phyloP scores from a whole-genome alignment of 2,113 vertebrate species.

The Illadopsis cleaveri region DNA sequence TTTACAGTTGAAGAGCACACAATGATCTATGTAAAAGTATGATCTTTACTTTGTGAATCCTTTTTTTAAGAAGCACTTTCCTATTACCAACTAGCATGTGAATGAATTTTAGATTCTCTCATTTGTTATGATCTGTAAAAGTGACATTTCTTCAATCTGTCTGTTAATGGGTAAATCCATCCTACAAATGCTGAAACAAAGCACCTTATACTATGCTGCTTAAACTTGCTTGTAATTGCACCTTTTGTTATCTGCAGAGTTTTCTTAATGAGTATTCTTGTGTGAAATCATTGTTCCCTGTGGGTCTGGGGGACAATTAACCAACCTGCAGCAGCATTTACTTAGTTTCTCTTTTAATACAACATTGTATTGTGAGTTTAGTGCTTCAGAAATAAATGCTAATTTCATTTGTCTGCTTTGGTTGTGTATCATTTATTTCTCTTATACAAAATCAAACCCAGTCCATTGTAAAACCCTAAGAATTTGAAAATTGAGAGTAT shows the following conservation, averaged over 20 bases:
- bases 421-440: background rate
- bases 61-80: slow-evolving; percentile 77
- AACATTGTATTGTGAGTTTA: slow-evolving; percentile 77
- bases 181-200: slow-evolving; percentile 74
- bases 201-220: slow-evolving; percentile 84
- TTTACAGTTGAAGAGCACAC: slow-evolving; percentile 73
- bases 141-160: slow-evolving; percentile 69
- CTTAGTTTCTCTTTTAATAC: slow-evolving; percentile 75
- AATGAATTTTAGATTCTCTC: slow-evolving; percentile 71
- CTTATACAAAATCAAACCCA: background rate
- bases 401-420: slow-evolving; percentile 71
- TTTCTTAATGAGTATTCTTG: slow-evolving; percentile 70
- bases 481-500: background rate
- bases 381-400: slow-evolving; percentile 81
- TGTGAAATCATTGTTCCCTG: slow-evolving; percentile 60
- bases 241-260: slow-evolving; percentile 78
- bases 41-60: slow-evolving; percentile 68
- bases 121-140: slow-evolving; percentile 68
- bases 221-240: slow-evolving; percentile 82
- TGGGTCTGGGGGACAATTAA: slow-evolving; percentile 68
- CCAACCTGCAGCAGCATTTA: slow-evolving; percentile 69
- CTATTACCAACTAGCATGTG: slow-evolving; percentile 73
- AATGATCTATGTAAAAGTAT: slow-evolving; percentile 67
- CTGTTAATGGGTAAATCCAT: slow-evolving; percentile 63
- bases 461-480: background rate